Conservation (phyloP, 2,888 invertebrate species). For the Cheilosia variabilis region DNA sequence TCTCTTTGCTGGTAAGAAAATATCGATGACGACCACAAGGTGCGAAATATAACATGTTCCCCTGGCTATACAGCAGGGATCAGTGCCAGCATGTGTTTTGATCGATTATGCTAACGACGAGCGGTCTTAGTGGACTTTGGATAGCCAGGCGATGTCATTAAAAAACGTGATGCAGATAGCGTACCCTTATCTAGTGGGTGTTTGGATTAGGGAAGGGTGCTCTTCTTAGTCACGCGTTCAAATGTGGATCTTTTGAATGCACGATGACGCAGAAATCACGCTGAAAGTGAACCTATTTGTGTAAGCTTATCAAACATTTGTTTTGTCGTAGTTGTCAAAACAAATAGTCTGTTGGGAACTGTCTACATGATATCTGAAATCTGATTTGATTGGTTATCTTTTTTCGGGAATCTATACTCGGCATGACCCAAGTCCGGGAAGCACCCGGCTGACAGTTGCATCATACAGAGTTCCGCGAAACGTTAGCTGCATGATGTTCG, state of each 20-base stretch:
- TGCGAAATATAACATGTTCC: constrained; percentile 41
- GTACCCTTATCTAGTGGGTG: neutral
- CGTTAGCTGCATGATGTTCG: neutral
- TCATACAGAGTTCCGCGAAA: constrained; percentile 12
- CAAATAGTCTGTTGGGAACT: constrained; percentile 4
- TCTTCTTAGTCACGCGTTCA: neutral
- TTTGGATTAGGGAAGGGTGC: neutral
- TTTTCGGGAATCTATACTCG: constrained; percentile 26
- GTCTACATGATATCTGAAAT: constrained; percentile 1
- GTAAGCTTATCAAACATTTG: constrained; percentile 9
- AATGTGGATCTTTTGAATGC: neutral
- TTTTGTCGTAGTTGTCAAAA: constrained; percentile 4
- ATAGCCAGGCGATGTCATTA: neutral
- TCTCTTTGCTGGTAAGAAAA: neutral
- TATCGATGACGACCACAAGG: constrained; percentile 44
- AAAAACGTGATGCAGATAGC: neutral
- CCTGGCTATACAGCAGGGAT: neutral
- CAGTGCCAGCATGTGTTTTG: constrained; percentile 11
- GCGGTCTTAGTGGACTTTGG: constrained; percentile 27
- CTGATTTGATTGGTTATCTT: neutral
- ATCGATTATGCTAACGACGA: constrained; percentile 28
- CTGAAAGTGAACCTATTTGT: neutral
- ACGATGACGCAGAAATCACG: neutral
- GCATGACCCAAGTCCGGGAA: constrained; percentile 5
- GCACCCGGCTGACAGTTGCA: constrained; percentile 6